Evolutionary conservation across 2,113 vertebrate species (phyloP).

Genomic region (Sceloporus tristichus): DNA sequence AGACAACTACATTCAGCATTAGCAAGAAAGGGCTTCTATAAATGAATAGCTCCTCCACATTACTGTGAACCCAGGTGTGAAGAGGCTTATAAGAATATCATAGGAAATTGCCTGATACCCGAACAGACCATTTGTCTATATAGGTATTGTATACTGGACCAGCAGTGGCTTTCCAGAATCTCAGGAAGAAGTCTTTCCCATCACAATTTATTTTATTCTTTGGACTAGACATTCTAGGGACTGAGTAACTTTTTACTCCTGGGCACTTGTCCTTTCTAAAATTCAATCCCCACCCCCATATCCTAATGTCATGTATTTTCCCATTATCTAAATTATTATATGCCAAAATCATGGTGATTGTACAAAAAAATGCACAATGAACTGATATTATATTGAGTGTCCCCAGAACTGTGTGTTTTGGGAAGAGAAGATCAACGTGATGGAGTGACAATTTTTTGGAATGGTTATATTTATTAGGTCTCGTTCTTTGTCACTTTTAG

Average conservation of each 20-base stretch:
- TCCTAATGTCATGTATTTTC: background rate
- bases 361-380: background rate
- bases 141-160: background rate
- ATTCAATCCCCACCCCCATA: background rate
- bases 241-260: background rate
- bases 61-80: background rate
- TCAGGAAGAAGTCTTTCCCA: background rate
- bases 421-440: background rate
- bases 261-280: no score
- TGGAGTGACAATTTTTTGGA: background rate
- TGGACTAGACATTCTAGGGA: background rate
- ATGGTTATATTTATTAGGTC: no score
- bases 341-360: no score
- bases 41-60: background rate
- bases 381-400: background rate
- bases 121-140: background rate
- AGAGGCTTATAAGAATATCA: background rate
- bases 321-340: background rate
- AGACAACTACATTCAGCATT: background rate
- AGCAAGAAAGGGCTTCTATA: background rate
- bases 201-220: background rate
- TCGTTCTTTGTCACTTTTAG: background rate
- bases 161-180: background rate
- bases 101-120: background rate
- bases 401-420: background rate